Evolutionary conservation across 1,140 invertebrate species (phyloP).

Genomic region (Saccostrea echinata): DNA sequence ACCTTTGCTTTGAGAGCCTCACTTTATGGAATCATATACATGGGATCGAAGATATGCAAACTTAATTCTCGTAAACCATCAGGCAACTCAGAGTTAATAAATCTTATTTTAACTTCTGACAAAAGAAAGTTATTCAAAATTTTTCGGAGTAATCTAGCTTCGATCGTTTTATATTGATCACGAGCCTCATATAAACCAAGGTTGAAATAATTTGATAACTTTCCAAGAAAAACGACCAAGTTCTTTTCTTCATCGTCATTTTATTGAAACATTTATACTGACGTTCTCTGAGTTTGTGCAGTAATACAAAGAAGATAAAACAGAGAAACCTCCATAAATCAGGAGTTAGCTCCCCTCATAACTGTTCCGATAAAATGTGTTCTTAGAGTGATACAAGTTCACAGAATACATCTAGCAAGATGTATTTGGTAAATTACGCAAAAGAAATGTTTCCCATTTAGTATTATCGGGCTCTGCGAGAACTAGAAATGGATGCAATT

Average conservation of each 20-base stretch:
- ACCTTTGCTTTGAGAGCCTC: too few species aligned
- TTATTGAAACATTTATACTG: slow-evolving; percentile 33
- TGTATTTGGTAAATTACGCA: slow-evolving; percentile 22
- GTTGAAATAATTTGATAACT: not conserved
- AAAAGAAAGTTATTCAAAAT: too few species aligned
- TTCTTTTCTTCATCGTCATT: not conserved
- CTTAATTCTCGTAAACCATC: too few species aligned
- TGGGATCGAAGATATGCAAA: too few species aligned
- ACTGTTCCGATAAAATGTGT: not conserved
- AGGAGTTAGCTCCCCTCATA: slow-evolving; percentile 7
- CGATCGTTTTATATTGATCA: not conserved
- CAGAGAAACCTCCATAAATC: not conserved
- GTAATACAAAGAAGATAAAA: slow-evolving; percentile 13
- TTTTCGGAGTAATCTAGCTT: not conserved
- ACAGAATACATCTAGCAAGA: not conserved
- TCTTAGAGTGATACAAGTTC: not conserved
- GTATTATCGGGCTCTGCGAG: not conserved
- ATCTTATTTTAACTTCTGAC: too few species aligned
- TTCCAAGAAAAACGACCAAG: not conserved
- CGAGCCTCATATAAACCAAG: slow-evolving; percentile 1
- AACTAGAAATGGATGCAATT: not conserved
- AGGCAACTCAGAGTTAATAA: too few species aligned
- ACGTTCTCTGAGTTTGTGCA: not conserved
- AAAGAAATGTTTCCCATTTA: not conserved
- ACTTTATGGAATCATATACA: too few species aligned